Evolutionary conservation across 2,113 vertebrate species (phyloP), one percentile per base, ranked within the genome.

Genomic region (Calyptomena viridis): DNA sequence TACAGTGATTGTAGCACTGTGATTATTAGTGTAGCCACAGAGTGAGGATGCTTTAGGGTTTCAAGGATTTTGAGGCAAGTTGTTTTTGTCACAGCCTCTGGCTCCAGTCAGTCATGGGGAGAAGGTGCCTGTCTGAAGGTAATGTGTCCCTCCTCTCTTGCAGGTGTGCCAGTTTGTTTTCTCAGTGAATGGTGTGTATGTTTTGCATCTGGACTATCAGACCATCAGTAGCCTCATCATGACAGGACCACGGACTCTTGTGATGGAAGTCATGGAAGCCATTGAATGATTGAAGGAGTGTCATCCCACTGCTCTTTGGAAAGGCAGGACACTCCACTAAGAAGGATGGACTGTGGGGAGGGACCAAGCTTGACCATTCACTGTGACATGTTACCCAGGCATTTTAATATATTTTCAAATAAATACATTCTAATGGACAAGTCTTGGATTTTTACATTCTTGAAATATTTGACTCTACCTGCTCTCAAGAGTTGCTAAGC

Each of bases 141-240:
- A 7, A 71, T 47, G 30, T 31, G 52, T 69, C 33, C 46, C 73
- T 60, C 15, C 62, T 92, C 50, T 90, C 81, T n/a, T 85, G 17
- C 92, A 99, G 98, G 98, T 98, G 47, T 97, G 97, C 66, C 99
- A 99, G 95, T 99, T 99, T 95, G 97, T 99, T 58, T 98, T 97
- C 93, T 98, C 98, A 25, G 98, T 99, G 81, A 99, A 99, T 23
- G 98, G 98, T 14, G 87, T 95, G 59, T 98, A 95, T 7, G 98
- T 98, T 44, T 96, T 99, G 84, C 92, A 98, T 15, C 94, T 98
- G 97, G 98, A 99, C 91, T 98, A 99, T 82, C 98, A 96, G 82
- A 97, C 98, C 27, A 98, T 99, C 89, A 98, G 97, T 92, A 98
- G 96, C 90, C 96, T 99, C 79, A 98, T 99, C 93, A 98, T 99